Percentiles rank a stretch among this genome's conserved stretches.
Conservation (phyloP, 2,888 invertebrate genomes). For the Callimorpha dominula region DNA sequence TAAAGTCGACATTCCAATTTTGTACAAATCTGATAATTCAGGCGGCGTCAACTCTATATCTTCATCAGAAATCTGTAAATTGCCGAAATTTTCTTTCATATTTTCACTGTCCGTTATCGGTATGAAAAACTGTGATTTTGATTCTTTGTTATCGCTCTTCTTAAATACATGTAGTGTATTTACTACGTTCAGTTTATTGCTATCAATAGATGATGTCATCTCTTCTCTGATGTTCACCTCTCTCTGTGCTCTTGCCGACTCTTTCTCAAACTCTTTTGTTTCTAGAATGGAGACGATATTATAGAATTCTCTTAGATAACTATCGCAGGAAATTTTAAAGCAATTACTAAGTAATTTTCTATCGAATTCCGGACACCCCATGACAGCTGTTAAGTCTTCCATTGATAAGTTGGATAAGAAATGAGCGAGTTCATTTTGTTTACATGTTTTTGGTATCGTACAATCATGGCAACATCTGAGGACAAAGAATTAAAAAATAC, state of each 20-base stretch:
- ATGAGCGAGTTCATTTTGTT: constrained; percentile 71
- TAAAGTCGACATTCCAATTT: constrained; percentile 63
- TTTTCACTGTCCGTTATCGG: constrained; percentile 73
- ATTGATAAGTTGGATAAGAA: constrained; percentile 69
- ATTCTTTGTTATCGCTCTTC: constrained; percentile 77
- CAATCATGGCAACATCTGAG: constrained; percentile 76
- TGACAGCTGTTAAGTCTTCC: constrained; percentile 78
- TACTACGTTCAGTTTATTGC: constrained; percentile 77
- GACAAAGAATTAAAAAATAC: background rate
- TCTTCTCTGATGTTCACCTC: constrained; percentile 69
- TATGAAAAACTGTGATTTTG: constrained; percentile 83
- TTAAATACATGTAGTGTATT: constrained; percentile 80
- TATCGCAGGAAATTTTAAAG: constrained; percentile 82
- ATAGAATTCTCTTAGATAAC: constrained; percentile 77
- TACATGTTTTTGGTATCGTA: constrained; percentile 64
- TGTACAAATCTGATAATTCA: constrained; percentile 73
- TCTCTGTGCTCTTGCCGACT: constrained; percentile 64
- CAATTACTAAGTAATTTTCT: constrained; percentile 82
- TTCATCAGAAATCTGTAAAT: constrained; percentile 75
- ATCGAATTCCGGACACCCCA: constrained; percentile 82
- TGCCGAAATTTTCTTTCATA: constrained; percentile 74
- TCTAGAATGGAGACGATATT: constrained; percentile 71
- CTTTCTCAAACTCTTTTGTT: constrained; percentile 73
- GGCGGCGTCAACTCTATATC: constrained; percentile 72
- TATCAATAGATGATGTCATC: constrained; percentile 76